These are phyloP conservation scores for Chironomus tepperi DNA, from an alignment of 1,140 invertebrate species.

Conservation along the genomic window DNA sequence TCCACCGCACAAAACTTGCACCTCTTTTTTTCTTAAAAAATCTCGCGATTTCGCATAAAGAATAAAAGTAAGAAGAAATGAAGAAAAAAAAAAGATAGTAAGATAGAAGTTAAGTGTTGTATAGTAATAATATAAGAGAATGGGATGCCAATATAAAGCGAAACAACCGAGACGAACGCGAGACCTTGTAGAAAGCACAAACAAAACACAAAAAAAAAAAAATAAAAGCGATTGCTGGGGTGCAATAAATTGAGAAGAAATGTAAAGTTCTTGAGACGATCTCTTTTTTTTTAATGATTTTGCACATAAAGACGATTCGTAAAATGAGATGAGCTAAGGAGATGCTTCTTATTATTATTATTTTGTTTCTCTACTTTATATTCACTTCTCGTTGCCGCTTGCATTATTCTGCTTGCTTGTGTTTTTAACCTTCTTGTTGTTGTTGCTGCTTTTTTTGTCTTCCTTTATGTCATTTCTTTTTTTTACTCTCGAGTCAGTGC, in stretches of 20 bases:
- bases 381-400: neutral
- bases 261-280: slow-evolving; percentile 20
- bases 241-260: slow-evolving; percentile 21
- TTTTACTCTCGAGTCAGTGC: neutral
- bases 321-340: neutral
- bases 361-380: neutral
- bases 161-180: neutral
- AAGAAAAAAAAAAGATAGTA: neutral
- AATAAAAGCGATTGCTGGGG: no score
- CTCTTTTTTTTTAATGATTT: neutral
- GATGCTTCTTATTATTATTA: neutral
- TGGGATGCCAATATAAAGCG: neutral
- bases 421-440: neutral
- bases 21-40: neutral
- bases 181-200: slow-evolving; percentile 21
- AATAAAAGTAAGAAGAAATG: neutral
- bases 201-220: neutral
- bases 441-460: no score
- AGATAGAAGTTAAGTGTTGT: neutral
- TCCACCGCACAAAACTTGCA: no score
- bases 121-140: neutral
- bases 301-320: slow-evolving; percentile 17
- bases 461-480: neutral
- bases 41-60: slow-evolving; percentile 1
- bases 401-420: neutral